Percentiles rank a stretch among this genome's conserved stretches.
phyloP scores from a whole-genome alignment of 2,113 vertebrate genomes.

The Natator depressus region DNA sequence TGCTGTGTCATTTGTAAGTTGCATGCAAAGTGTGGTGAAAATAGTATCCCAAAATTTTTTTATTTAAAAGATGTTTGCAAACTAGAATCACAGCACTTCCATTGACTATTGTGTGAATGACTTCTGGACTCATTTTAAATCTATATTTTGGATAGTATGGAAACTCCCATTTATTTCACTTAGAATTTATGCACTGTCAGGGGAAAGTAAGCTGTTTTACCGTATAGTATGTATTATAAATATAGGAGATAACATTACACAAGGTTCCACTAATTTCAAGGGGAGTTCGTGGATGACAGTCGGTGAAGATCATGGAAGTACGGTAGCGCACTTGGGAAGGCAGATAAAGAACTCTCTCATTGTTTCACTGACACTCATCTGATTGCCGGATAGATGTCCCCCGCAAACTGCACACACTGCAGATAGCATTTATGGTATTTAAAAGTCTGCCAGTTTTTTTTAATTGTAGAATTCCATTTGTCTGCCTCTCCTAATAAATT shows the following conservation, averaged over 20 bases:
- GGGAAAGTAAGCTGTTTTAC: background rate
- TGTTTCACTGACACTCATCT: background rate
- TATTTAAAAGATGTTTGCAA: background rate
- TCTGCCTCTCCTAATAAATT: background rate
- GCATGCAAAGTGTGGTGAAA: background rate
- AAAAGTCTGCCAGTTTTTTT: background rate
- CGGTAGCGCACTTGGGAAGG: background rate
- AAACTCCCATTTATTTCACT: background rate
- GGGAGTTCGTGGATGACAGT: background rate
- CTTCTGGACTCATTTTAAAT: background rate
- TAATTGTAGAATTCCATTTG: background rate
- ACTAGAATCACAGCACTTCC: background rate
- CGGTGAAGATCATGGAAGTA: background rate
- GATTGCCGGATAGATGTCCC: background rate
- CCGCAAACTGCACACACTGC: background rate
- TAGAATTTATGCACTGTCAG: background rate
- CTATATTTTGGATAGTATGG: background rate
- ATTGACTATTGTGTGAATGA: background rate
- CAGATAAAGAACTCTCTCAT: background rate
- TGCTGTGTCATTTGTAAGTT: background rate
- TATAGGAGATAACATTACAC: accelerated
- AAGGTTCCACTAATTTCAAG: accelerated
- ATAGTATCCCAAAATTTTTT: accelerated
- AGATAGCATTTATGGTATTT: background rate
- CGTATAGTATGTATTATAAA: background rate